These are phyloP conservation scores for Odontomyia ornata DNA, from an alignment of 2,888 invertebrate genomes.

Conservation along the genomic window DNA sequence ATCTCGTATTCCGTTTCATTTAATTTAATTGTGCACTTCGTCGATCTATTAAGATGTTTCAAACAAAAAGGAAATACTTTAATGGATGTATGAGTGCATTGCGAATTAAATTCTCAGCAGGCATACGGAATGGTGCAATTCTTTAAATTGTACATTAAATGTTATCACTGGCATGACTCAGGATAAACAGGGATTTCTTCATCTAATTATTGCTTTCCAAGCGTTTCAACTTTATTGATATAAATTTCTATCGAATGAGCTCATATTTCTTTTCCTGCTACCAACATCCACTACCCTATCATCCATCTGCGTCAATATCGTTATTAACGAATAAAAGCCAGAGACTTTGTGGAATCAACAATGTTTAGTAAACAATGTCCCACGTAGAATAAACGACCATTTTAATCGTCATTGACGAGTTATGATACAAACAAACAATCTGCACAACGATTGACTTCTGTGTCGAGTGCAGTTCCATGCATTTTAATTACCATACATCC, in stretches of 20 bases:
- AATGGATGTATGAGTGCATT: no score
- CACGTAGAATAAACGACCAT: not conserved
- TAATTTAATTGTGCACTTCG: constrained; percentile 47
- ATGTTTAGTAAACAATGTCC: constrained; percentile 15
- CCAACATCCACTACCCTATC: not conserved
- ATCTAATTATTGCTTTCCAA: no score
- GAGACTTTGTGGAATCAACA: not conserved
- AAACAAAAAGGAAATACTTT: no score
- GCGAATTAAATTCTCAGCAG: not conserved
- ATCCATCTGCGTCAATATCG: not conserved
- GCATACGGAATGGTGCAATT: not conserved
- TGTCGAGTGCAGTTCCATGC: not conserved
- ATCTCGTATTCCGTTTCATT: constrained; percentile 17
- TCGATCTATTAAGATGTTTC: constrained; percentile 38
- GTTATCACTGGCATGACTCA: no score
- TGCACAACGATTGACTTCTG: not conserved
- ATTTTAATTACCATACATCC: not conserved
- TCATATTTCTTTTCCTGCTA: not conserved
- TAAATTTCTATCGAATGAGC: constrained; percentile 19
- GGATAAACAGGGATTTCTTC: no score
- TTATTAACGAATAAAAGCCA: not conserved
- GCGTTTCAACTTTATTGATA: no score
- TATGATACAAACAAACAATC: constrained; percentile 3
- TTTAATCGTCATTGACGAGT: not conserved
- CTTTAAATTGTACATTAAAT: no score